These are phyloP conservation scores for Lycocorax pyrrhopterus DNA, from an alignment of 2,113 vertebrate species.

Conservation along the genomic window DNA sequence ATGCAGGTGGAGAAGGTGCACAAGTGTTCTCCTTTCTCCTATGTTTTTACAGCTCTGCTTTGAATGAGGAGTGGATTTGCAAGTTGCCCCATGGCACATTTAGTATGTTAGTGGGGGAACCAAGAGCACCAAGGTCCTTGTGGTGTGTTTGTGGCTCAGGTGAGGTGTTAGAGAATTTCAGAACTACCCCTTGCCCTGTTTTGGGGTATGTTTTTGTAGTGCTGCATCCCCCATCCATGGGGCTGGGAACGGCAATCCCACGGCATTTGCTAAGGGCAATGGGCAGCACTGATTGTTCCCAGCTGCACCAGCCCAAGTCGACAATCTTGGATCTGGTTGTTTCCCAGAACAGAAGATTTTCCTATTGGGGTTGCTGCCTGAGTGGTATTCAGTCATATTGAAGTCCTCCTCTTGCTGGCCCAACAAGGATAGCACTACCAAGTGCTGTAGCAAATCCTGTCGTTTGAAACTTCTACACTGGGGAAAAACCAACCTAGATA, in stretches of 20 bases:
- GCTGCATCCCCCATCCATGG: neutral
- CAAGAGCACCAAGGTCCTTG: neutral
- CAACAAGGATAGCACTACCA: neutral
- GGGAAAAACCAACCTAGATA: neutral
- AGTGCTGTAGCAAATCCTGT: neutral
- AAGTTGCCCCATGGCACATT: too few species aligned
- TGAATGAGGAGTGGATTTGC: neutral
- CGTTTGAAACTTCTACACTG: neutral
- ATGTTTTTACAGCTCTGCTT: accelerated
- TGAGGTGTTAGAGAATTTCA: neutral
- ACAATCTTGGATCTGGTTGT: neutral
- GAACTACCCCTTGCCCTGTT: neutral
- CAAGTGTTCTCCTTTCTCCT: neutral
- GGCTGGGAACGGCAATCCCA: neutral
- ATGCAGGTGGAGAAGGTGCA: neutral
- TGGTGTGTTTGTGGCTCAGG: neutral
- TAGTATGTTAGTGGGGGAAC: neutral
- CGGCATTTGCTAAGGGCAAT: accelerated
- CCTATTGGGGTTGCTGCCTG: neutral
- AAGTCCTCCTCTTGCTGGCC: neutral
- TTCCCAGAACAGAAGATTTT: neutral
- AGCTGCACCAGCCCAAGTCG: neutral
- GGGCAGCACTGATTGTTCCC: neutral
- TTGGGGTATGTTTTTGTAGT: neutral
- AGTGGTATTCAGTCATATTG: neutral